phyloP scores from a whole-genome alignment of 1,140 invertebrate species.

The Probaryconus sp. region DNA sequence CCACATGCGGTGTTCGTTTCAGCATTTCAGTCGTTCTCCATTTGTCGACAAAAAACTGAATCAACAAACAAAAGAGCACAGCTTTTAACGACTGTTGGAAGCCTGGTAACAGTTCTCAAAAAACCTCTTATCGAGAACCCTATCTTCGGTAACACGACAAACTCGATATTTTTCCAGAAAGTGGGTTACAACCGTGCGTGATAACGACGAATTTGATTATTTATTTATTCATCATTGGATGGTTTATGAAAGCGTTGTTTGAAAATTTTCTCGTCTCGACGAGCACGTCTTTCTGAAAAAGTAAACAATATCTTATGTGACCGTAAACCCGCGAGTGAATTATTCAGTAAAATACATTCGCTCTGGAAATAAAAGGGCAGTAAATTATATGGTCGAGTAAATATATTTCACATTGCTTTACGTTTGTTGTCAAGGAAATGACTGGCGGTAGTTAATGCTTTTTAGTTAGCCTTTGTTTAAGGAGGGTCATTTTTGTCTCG shows the following conservation, averaged over 20 bases:
- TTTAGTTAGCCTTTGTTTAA: too few species aligned
- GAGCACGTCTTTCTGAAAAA: too few species aligned
- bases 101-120: slow-evolving; percentile 1
- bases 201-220: slow-evolving; percentile 23
- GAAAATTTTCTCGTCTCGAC: slow-evolving; percentile 15
- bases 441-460: too few species aligned
- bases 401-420: too few species aligned
- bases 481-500: too few species aligned
- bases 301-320: too few species aligned
- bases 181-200: slow-evolving; percentile 10
- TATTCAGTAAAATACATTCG: too few species aligned
- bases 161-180: slow-evolving; percentile 23
- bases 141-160: slow-evolving; percentile 19
- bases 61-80: slow-evolving; percentile 14
- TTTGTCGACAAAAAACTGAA: not conserved
- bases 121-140: slow-evolving; percentile 10
- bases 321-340: too few species aligned
- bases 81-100: not conserved
- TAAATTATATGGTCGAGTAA: too few species aligned
- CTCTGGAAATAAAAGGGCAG: too few species aligned
- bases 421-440: too few species aligned
- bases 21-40: slow-evolving; percentile 1
- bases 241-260: not conserved
- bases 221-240: not conserved
- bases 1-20: slow-evolving; percentile 6